These are phyloP conservation scores for Tenthredo scrophulariae DNA, from an alignment of 2,888 invertebrate species.

Conservation along the genomic window DNA sequence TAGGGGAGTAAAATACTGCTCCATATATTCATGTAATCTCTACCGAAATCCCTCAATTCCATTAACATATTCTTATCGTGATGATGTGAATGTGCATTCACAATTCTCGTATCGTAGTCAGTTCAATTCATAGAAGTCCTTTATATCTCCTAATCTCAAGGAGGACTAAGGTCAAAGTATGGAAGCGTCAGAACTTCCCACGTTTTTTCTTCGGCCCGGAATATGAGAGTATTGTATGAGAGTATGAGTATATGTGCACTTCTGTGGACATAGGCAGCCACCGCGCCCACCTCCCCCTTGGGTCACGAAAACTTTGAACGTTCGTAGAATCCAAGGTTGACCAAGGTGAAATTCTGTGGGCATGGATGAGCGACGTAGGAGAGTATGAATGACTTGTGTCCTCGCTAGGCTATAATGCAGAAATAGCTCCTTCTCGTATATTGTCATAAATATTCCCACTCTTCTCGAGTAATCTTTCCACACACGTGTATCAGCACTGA, in stretches of 20 bases:
- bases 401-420: background rate
- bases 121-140: background rate
- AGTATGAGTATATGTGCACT: background rate
- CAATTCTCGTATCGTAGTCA: background rate
- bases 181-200: background rate
- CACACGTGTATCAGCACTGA: background rate
- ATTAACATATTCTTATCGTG: background rate
- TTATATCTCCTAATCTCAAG: background rate
- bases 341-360: constrained; percentile 19
- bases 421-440: background rate
- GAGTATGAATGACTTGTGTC: background rate
- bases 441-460: background rate
- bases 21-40: background rate
- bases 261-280: background rate
- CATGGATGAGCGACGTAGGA: background rate
- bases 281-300: too few species aligned
- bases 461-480: background rate
- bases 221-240: background rate
- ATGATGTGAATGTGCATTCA: background rate
- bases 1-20: background rate
- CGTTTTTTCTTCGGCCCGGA: background rate
- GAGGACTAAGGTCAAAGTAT: background rate
- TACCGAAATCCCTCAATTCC: background rate
- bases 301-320: background rate
- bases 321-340: background rate